Conservation (phyloP, 1,140 invertebrate species). For the Triops longicaudatus region DNA sequence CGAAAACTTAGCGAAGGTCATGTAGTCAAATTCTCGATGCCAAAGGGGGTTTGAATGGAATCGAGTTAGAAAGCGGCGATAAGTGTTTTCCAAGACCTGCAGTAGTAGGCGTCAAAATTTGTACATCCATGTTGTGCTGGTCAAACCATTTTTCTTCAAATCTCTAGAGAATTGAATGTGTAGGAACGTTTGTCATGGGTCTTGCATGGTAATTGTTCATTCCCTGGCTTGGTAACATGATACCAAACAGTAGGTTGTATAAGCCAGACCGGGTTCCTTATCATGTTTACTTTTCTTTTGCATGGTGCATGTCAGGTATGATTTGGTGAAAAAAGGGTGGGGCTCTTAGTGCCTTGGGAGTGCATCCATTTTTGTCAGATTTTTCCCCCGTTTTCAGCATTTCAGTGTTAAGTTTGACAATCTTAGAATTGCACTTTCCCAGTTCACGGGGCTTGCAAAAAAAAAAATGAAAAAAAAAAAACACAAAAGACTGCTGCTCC, state of each 20-base stretch:
- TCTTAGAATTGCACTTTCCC: not conserved
- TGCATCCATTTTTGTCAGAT: not conserved
- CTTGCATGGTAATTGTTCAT: constrained; percentile 15
- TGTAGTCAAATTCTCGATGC: constrained; percentile 6
- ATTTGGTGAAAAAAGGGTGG: not conserved
- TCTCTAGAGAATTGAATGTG: not conserved
- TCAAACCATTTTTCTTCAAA: not conserved
- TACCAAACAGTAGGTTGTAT: not conserved
- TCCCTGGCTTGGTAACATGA: not conserved
- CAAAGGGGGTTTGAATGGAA: not conserved
- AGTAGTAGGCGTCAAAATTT: not conserved
- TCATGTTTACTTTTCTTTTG: not conserved
- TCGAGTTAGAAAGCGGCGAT: not conserved
- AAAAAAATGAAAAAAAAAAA: no score
- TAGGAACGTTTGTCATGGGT: not conserved
- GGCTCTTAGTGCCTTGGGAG: constrained; percentile 4
- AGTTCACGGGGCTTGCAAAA: not conserved
- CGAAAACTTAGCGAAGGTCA: not conserved
- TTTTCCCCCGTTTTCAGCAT: no score
- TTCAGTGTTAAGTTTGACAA: not conserved
- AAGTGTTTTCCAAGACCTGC: not conserved
- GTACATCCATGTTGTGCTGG: not conserved
- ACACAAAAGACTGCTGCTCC: no score
- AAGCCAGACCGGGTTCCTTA: not conserved
- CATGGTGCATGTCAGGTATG: not conserved